Percentiles rank a stretch among this genome's conserved stretches.
Conservation (phyloP, 2,888 invertebrate genomes). For the Resseliella maxima region DNA sequence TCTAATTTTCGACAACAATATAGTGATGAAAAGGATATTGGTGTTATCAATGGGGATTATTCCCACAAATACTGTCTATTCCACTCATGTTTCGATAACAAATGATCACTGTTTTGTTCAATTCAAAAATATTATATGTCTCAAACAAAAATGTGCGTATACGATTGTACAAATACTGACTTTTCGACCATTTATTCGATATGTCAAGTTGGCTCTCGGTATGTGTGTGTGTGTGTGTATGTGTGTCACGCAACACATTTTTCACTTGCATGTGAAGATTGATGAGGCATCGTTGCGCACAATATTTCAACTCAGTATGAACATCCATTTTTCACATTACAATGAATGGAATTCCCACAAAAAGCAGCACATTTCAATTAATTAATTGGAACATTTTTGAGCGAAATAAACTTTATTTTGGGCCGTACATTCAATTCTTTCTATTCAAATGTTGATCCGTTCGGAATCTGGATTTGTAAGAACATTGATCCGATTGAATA, state of each 20-base stretch:
- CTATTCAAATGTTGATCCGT: too few species aligned
- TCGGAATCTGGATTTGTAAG: too few species aligned
- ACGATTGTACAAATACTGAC: not conserved
- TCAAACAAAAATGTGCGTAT: not conserved
- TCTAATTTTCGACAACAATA: not conserved
- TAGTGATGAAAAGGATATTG: not conserved
- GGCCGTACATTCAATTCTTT: too few species aligned
- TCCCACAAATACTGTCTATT: not conserved
- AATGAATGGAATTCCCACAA: slow-evolving; percentile 34
- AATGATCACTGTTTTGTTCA: not conserved
- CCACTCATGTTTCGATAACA: not conserved
- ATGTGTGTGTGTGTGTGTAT: too few species aligned
- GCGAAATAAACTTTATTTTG: not conserved
- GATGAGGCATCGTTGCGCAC: not conserved
- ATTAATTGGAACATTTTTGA: slow-evolving; percentile 10
- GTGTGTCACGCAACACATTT: slow-evolving; percentile 32
- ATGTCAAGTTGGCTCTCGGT: not conserved
- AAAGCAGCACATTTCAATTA: slow-evolving; percentile 39
- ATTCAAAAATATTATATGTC: not conserved
- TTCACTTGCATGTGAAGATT: slow-evolving; percentile 31
- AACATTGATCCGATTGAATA: too few species aligned
- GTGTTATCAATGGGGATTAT: not conserved
- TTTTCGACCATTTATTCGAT: slow-evolving; percentile 2
- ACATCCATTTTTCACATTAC: slow-evolving; percentile 25
- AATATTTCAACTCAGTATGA: not conserved